Conservation (phyloP, 2,888 invertebrate species). For the Orgyia antiqua region DNA sequence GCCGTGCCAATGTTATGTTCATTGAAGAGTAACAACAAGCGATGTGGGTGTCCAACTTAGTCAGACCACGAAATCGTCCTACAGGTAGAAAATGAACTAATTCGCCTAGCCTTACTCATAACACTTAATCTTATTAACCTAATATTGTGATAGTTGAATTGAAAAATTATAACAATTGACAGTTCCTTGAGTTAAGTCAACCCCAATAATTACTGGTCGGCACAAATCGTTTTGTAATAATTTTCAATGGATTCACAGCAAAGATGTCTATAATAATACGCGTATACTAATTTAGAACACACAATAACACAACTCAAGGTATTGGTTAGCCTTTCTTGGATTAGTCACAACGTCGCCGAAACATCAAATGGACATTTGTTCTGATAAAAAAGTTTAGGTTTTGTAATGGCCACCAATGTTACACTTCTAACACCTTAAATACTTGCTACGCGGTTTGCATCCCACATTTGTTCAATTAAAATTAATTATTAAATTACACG, state of each 20-base stretch:
- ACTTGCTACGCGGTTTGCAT: constrained; percentile 27
- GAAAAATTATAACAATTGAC: constrained; percentile 68
- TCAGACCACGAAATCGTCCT: constrained; percentile 46
- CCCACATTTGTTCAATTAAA: constrained; percentile 36
- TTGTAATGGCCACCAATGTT: constrained; percentile 78
- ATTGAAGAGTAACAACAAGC: constrained; percentile 74
- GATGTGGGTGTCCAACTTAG: constrained; percentile 55
- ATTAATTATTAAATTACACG: constrained; percentile 45
- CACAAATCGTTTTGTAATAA: constrained; percentile 56
- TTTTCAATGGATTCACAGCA: constrained; percentile 38
- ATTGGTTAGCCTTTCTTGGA: constrained; percentile 53
- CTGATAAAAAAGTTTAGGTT: constrained; percentile 77
- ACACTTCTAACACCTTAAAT: constrained; percentile 66
- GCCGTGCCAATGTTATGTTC: constrained; percentile 73
- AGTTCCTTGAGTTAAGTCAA: constrained; percentile 70
- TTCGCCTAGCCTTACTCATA: too few relatives aligned
- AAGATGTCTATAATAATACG: constrained; percentile 43
- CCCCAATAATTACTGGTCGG: constrained; percentile 65
- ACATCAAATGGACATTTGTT: constrained; percentile 78
- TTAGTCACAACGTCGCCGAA: constrained; percentile 78
- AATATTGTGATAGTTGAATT: too few relatives aligned
- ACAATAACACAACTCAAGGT: constrained; percentile 50
- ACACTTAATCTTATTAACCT: too few relatives aligned
- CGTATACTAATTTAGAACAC: constrained; percentile 33
- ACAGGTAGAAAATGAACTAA: constrained; percentile 34